Evolutionary conservation across 1,140 invertebrate species (phyloP), one percentile per base, ranked within the genome.

Genomic region (Gryon sp.): DNA sequence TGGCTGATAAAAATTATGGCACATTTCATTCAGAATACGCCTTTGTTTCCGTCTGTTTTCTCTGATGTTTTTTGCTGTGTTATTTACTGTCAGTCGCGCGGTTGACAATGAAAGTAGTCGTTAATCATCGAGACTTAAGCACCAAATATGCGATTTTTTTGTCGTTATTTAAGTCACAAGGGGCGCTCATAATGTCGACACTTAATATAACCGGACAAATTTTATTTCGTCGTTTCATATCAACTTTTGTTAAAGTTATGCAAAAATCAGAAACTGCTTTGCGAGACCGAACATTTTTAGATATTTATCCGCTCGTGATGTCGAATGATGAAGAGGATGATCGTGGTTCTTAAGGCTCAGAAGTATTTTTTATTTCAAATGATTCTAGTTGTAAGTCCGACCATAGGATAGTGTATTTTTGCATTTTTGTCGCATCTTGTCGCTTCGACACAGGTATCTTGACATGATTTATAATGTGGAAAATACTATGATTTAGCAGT

Each of bases 291-390:
- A n/a, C n/a, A n/a, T n/a, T n/a, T n/a, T n/a, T n/a, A n/a, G n/a
- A n/a, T n/a, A n/a, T n/a, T n/a, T n/a, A n/a, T n/a, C n/a, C n/a
- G n/a, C n/a, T 63, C 41, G 26, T 38, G 32, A 59, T 30, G 36
- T 60, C 24, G 38, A n/a, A 60, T 26, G 16, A 72, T 53, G 19
- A n/a, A 68, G 53, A 69, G 55, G 60, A 72, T 36, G 36, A 36
- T 66, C 43, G 46, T 60, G 59, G 60, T 62, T 62, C n/a, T 55
- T 78, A 68, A 63, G 68, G 62, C 53, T 72, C 68, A 52, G 65
- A n/a, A 77, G 52, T 55, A 52, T 66, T 72, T 66, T 69, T 68
- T 77, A 72, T 77, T 72, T 72, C 60, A 66, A n/a, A 60, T 70
- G 66, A 70, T 72, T n/a, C n/a, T n/a, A 77, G 43, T 45, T 46